phyloP scores from a whole-genome alignment of 2,888 invertebrate genomes.

The Sclerodermus sp. region DNA sequence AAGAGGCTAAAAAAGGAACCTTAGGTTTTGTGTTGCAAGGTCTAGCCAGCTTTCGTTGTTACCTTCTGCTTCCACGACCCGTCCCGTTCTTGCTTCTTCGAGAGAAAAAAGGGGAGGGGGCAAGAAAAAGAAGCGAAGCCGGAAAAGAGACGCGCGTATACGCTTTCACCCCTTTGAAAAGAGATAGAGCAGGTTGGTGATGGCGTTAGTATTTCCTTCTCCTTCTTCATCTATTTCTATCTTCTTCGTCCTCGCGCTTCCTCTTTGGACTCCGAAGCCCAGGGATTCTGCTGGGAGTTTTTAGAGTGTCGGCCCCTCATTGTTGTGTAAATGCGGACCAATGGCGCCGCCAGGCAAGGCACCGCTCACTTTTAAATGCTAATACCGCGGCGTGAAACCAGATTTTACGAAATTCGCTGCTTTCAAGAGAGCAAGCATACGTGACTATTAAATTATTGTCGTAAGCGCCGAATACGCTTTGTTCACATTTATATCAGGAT shows the following conservation, averaged over 20 bases:
- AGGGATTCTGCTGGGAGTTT: conserved; percentile 54
- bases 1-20: conserved; percentile 31
- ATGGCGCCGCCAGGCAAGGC: conserved; percentile 53
- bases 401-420: conserved; percentile 47
- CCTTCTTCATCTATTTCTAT: conserved; percentile 12
- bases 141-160: not conserved
- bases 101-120: not conserved
- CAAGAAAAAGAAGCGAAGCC: conserved; percentile 1
- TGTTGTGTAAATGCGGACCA: conserved; percentile 57
- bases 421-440: conserved; percentile 10
- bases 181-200: conserved; percentile 33
- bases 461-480: conserved; percentile 14
- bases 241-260: conserved; percentile 11
- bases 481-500: conserved; percentile 11
- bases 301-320: conserved; percentile 53
- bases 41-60: conserved; percentile 34
- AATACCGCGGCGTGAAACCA: conserved; percentile 46
- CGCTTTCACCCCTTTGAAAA: too few relatives aligned
- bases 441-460: conserved; percentile 26
- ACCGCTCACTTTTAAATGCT: conserved; percentile 53
- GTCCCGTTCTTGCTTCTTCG: too few relatives aligned
- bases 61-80: conserved; percentile 15
- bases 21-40: conserved; percentile 40
- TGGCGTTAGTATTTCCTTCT: conserved; percentile 31
- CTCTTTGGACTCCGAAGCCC: conserved; percentile 34